Conservation (phyloP, 1,140 invertebrate species). For the Oscheius sp. region DNA sequence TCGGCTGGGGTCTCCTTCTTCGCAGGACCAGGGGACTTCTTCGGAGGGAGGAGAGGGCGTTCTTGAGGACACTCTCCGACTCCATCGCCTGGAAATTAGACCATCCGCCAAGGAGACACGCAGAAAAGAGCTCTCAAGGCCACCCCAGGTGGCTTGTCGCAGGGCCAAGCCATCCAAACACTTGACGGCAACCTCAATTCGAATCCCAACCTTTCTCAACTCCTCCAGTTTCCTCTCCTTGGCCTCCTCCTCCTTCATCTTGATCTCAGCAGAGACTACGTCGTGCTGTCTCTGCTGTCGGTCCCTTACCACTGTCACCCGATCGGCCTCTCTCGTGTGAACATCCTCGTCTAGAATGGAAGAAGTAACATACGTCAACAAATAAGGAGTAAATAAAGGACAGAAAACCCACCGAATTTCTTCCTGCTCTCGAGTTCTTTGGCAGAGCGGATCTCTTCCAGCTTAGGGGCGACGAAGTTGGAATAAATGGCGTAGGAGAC, state of each 20-base stretch:
- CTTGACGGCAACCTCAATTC: neutral
- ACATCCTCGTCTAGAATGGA: constrained; percentile 3
- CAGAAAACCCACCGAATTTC: constrained; percentile 8
- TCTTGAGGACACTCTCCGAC: constrained; percentile 6
- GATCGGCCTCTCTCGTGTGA: neutral
- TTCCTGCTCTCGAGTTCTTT: neutral
- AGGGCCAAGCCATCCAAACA: neutral
- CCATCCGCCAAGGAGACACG: neutral
- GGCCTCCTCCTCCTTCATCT: neutral
- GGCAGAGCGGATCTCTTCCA: neutral
- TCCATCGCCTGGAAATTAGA: constrained; percentile 7
- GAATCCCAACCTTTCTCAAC: constrained; percentile 5
- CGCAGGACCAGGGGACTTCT: constrained; percentile 2
- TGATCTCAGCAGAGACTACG: neutral
- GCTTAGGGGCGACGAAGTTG: neutral
- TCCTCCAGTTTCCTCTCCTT: constrained; percentile 7
- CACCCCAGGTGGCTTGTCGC: neutral
- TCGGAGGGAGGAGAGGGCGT: constrained; percentile 10
- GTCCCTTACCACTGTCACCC: neutral
- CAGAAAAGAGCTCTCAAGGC: neutral
- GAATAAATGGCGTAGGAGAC: constrained; percentile 9
- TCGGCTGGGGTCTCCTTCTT: constrained; percentile 1
- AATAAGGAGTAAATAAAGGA: neutral
- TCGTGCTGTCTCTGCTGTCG: constrained; percentile 18
- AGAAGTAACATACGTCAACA: neutral